Conservation (phyloP, 1,140 invertebrate species). For the Drosophila equinoxialis region DNA sequence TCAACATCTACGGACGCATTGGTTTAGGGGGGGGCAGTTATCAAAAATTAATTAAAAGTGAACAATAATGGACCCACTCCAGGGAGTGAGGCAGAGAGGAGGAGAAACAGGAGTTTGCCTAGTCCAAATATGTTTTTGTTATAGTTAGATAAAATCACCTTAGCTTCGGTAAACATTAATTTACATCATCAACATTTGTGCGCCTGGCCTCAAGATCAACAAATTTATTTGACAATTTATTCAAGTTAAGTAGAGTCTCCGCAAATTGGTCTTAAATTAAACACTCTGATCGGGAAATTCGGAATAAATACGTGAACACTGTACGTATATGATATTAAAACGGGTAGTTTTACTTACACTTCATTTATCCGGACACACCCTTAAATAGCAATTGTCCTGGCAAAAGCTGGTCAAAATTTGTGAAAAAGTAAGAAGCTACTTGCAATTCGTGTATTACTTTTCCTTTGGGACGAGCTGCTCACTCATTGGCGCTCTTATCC, state of each 20-base stretch:
- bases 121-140: slow-evolving; percentile 5
- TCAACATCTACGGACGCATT: slow-evolving; percentile 9
- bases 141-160: slow-evolving; percentile 10
- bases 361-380: not conserved
- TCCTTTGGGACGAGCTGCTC: not conserved
- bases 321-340: no score
- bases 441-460: not conserved
- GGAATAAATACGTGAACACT: no score
- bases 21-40: slow-evolving; percentile 7
- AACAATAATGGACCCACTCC: slow-evolving; percentile 6
- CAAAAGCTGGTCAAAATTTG: not conserved
- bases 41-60: slow-evolving; percentile 13
- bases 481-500: not conserved
- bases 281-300: not conserved
- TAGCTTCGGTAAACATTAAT: slow-evolving; percentile 1
- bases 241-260: not conserved
- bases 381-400: not conserved
- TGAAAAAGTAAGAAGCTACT: not conserved
- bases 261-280: not conserved
- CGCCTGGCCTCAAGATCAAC: not conserved
- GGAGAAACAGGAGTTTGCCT: not conserved
- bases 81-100: no score
- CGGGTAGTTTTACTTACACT: not conserved
- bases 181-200: not conserved
- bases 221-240: slow-evolving; percentile 10